Evolutionary conservation across 2,113 vertebrate species (phyloP).

Genomic region (Centrocercus urophasianus): DNA sequence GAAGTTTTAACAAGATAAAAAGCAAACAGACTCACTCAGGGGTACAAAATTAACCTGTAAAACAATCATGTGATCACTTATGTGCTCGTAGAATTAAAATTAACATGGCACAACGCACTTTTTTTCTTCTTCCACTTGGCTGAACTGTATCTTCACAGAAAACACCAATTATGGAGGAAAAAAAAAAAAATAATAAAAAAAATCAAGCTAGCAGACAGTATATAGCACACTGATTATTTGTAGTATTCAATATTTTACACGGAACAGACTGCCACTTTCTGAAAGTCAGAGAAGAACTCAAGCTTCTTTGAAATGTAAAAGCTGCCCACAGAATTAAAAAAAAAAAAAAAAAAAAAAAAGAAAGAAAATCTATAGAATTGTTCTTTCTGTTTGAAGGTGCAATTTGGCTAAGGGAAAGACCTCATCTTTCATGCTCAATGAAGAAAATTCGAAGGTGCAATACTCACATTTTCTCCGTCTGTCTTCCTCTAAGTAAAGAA

Average conservation of each 20-base stretch:
- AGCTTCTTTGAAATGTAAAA: not conserved
- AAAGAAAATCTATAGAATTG: not conserved
- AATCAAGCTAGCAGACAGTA: not conserved
- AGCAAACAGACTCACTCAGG: not conserved
- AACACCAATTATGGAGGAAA: conserved; percentile 40
- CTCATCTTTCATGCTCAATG: not conserved
- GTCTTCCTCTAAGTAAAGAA: not conserved
- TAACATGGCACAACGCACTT: not conserved
- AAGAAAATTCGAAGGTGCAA: not conserved
- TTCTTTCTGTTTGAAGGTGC: not conserved
- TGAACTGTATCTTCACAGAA: conserved; percentile 31
- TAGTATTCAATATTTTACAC: not conserved
- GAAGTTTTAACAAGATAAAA: not conserved
- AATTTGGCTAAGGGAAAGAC: not conserved
- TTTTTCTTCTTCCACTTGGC: not conserved
- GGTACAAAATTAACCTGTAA: conserved; percentile 19
- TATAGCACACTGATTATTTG: not conserved
- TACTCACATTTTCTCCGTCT: not conserved
- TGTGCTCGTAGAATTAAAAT: conserved; percentile 25
- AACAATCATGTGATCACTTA: not conserved
- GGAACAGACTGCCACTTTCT: not conserved
- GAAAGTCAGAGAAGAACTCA: not conserved
- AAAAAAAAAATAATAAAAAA: not conserved
- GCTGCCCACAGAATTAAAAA: not conserved
- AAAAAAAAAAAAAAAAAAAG: not conserved